Base-by-base conservation (phyloP, 2,888 invertebrate species). In the Meganola albula region DNA sequence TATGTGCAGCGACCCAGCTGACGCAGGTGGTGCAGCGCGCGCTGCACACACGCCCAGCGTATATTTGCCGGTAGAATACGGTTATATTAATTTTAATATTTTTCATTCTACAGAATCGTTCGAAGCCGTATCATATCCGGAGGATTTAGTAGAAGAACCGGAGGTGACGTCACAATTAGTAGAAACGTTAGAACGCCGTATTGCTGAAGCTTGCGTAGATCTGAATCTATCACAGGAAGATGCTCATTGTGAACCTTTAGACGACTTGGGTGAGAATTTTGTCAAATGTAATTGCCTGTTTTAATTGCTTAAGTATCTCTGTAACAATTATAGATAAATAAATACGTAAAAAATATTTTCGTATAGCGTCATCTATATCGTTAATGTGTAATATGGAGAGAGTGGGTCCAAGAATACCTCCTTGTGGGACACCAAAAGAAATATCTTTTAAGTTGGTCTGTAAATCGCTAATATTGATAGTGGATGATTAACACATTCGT, bases 121-220 rank as follows among this genome's bases (percentile, higher is more conserved):
- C 18, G 39, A 37, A 12, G 24, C 35, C 21, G 14, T 40, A 1
- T 1, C 32, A 0, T 25, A 21, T 4, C 31, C 27, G 1, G 37
- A 34, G 9, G 23, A 21, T 14, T 2, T 10, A 6, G 37, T 26
- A n/a, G 24, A 20, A 5, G 30, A n/a, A n/a, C 26, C 10, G 18
- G 23, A 10, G 40, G 27, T 8, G 27, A 18, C 2, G 20, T n/a
- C 21, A 0, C 12, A 24, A 31, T 27, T 34, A 31, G 37, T 31
- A 8, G 58, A 46, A 0, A 4, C 27, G 6, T 27, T 56, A 5
- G 56, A 56, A 31, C 12, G 36, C 0, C 70, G 63, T 24, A 38
- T 48, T 13, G 47, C 56, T 34, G 73, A 72, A 27, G 16, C 16
- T 6, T 16, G 16, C 16, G 16, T 4, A 6, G 57, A 62, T 0